Evolutionary conservation across 1,140 invertebrate species (phyloP).

Genomic region (Drosophila miranda): DNA sequence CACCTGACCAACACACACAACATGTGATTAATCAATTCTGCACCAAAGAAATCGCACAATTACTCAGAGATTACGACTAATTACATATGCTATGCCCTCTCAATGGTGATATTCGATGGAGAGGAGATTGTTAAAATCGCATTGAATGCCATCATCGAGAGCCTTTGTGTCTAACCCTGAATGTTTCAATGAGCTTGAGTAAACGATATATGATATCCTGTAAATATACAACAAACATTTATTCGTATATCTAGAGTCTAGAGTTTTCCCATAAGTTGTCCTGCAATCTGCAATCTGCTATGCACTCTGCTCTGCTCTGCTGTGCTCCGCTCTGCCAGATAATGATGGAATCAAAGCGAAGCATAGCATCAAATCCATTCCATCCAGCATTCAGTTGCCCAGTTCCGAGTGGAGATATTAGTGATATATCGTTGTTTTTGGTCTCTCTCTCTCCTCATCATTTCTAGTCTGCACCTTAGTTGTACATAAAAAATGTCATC

Average conservation of each 20-base stretch:
- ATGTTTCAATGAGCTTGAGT: slow-evolving; percentile 49
- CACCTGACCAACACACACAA: slow-evolving; percentile 26
- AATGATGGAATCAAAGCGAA: neutral
- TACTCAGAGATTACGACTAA: slow-evolving; percentile 14
- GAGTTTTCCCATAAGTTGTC: neutral
- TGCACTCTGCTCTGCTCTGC: too few species aligned
- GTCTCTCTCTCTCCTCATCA: slow-evolving; percentile 39
- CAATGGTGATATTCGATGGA: slow-evolving; percentile 12
- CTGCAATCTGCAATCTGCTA: too few species aligned
- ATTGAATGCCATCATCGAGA: slow-evolving; percentile 14
- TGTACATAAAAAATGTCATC: slow-evolving; percentile 98
- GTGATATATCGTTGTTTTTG: slow-evolving; percentile 38
- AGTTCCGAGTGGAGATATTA: slow-evolving; percentile 22
- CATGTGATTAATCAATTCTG: slow-evolving; percentile 40
- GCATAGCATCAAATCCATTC: neutral
- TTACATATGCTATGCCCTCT: neutral
- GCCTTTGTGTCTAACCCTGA: slow-evolving; percentile 51
- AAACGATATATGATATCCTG: slow-evolving; percentile 19
- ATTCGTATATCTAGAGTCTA: slow-evolving; percentile 41
- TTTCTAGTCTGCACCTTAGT: slow-evolving; percentile 97
- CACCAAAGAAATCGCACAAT: slow-evolving; percentile 16
- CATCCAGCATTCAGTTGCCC: neutral
- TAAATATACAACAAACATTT: slow-evolving; percentile 34
- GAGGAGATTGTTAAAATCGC: neutral
- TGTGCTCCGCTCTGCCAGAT: slow-evolving; percentile 21